Conservation (phyloP, 2,797 vertebrate species). For the Manis crassicaudata region DNA sequence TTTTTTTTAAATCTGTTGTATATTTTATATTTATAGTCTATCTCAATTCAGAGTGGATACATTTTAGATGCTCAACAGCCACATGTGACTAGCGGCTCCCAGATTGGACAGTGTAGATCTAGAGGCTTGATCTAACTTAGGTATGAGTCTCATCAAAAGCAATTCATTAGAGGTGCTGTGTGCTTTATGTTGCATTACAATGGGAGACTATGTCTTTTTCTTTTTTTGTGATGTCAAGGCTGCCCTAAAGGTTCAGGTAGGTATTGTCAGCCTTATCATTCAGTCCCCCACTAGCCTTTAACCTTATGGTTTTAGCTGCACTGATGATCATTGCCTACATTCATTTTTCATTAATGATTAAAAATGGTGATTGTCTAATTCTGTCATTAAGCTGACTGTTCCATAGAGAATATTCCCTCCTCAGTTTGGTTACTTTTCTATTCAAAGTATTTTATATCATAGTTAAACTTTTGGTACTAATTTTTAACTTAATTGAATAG, state of each 20-base stretch:
- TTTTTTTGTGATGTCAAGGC: neutral
- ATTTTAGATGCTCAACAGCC: neutral
- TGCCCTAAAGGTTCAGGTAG: neutral
- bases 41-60: neutral
- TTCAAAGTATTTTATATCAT: neutral
- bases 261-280: neutral
- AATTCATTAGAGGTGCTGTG: neutral
- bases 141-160: neutral
- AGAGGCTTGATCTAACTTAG: neutral
- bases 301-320: neutral
- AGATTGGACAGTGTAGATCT: neutral
- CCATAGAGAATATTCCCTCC: neutral
- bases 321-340: neutral
- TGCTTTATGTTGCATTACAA: neutral
- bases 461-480: neutral
- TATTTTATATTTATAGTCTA: neutral
- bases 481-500: neutral
- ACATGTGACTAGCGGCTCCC: neutral
- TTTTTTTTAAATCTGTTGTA: neutral
- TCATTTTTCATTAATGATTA: constrained; percentile 1
- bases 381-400: neutral
- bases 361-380: constrained; percentile 3
- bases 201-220: neutral
- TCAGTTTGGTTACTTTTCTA: neutral
- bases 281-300: neutral